Evolutionary conservation across 2,888 invertebrate species (phyloP).

Genomic region (Eristalis arbustorum): DNA sequence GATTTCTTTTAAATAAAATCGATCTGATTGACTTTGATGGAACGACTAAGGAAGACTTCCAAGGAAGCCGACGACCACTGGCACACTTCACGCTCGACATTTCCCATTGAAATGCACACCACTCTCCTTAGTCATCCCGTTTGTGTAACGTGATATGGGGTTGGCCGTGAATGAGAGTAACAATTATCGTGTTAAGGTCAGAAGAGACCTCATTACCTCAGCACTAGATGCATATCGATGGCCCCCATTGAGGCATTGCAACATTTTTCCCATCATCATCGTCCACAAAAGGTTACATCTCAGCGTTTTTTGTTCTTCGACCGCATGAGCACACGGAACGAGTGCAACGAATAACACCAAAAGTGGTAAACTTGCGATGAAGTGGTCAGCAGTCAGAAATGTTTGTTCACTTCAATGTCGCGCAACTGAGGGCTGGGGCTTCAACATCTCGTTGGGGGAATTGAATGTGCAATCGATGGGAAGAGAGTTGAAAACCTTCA

Average conservation of each 20-base stretch:
- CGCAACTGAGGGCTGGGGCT: background rate
- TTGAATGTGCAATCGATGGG: too few species aligned
- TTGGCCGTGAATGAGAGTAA: background rate
- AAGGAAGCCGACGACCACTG: background rate
- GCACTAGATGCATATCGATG: background rate
- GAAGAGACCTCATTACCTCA: background rate
- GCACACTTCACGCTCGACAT: background rate
- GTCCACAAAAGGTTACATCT: background rate
- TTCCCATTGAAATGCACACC: background rate
- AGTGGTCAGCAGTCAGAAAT: background rate
- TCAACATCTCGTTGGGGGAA: too few species aligned
- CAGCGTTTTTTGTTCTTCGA: constrained; percentile 9
- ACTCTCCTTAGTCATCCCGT: background rate
- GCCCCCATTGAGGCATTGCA: background rate
- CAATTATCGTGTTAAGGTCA: constrained; percentile 6
- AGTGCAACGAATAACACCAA: constrained; percentile 9
- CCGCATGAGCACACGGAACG: background rate
- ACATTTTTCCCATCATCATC: background rate
- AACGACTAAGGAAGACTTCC: background rate
- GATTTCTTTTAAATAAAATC: background rate
- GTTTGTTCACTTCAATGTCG: background rate
- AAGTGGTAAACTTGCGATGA: background rate
- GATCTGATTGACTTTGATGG: background rate
- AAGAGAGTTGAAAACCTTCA: too few species aligned
- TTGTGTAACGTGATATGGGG: background rate